Evolutionary conservation across 2,888 invertebrate species (phyloP).

Genomic region (Zaprionus lineosus): DNA sequence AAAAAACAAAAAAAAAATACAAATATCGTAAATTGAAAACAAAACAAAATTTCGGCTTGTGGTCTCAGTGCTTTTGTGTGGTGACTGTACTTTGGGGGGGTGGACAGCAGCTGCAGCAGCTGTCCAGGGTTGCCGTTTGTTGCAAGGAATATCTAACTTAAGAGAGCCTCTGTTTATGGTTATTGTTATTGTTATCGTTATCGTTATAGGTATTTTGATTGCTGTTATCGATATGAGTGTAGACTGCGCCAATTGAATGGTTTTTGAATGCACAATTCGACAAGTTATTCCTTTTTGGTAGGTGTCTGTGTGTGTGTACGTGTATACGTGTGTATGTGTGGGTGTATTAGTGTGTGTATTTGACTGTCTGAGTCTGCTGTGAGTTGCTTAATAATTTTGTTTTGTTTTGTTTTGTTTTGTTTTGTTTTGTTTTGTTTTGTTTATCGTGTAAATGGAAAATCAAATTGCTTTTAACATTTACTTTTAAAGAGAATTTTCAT

Average conservation of each 20-base stretch:
- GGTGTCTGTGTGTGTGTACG: constrained; percentile 29
- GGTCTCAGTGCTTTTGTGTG: constrained; percentile 31
- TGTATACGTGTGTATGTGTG: constrained; percentile 24
- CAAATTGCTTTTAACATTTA: constrained; percentile 62
- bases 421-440: constrained; percentile 46
- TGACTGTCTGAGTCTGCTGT: constrained; percentile 43
- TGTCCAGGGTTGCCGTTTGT: constrained; percentile 54
- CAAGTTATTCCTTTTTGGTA: constrained; percentile 64
- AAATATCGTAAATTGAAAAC: constrained; percentile 56
- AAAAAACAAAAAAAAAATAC: constrained; percentile 8
- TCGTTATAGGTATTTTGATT: constrained; percentile 9
- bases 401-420: constrained; percentile 40
- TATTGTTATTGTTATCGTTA: constrained; percentile 28
- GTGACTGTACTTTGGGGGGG: constrained; percentile 55
- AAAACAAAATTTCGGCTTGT: constrained; percentile 68
- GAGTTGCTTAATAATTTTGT: constrained; percentile 57
- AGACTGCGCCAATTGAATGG: constrained; percentile 58
- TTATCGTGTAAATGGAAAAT: constrained; percentile 65
- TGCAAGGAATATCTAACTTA: constrained; percentile 69
- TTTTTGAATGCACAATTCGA: constrained; percentile 61
- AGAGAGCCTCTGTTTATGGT: constrained; percentile 76
- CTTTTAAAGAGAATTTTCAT: constrained; percentile 43
- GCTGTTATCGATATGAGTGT: constrained; percentile 52
- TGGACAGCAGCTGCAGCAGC: constrained; percentile 49
- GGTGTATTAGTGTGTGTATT: constrained; percentile 14